A percentile compares a stretch with the other conserved stretches of the same genome.
Conservation (phyloP, 2,113 vertebrate species). For the Chrysochloris asiatica region DNA sequence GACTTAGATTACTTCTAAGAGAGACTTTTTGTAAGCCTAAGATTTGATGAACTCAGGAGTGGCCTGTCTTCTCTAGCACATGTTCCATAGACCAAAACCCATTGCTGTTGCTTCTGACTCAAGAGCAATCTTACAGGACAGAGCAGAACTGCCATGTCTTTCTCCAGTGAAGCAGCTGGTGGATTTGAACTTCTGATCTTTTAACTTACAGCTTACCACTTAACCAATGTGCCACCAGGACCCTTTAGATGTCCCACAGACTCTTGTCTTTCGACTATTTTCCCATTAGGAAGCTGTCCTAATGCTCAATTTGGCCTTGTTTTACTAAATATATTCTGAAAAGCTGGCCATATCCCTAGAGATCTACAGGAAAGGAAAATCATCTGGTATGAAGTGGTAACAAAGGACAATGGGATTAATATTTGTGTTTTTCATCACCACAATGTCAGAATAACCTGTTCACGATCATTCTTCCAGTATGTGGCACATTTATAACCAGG, state of each 20-base stretch:
- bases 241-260: not conserved
- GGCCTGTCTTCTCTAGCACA: not conserved
- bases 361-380: not conserved
- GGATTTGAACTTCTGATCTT: not conserved
- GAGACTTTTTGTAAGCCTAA: not conserved
- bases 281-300: not conserved
- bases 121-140: not conserved
- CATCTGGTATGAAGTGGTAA: not conserved
- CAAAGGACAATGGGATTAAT: not conserved
- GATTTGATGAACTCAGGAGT: constrained; percentile 16
- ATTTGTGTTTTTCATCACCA: constrained; percentile 13
- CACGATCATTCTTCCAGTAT: not conserved
- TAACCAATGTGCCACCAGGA: not conserved
- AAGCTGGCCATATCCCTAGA: not conserved
- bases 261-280: not conserved
- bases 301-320: not conserved
- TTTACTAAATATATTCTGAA: not conserved
- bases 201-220: not conserved
- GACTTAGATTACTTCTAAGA: not conserved
- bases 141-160: not conserved
- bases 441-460: constrained; percentile 12
- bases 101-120: not conserved
- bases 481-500: constrained; percentile 16
- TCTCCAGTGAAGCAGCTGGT: not conserved
- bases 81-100: not conserved